Percentiles rank a stretch among this genome's conserved stretches.
Conservation (phyloP, 2,797 vertebrate genomes). For the Valencia hispanica region DNA sequence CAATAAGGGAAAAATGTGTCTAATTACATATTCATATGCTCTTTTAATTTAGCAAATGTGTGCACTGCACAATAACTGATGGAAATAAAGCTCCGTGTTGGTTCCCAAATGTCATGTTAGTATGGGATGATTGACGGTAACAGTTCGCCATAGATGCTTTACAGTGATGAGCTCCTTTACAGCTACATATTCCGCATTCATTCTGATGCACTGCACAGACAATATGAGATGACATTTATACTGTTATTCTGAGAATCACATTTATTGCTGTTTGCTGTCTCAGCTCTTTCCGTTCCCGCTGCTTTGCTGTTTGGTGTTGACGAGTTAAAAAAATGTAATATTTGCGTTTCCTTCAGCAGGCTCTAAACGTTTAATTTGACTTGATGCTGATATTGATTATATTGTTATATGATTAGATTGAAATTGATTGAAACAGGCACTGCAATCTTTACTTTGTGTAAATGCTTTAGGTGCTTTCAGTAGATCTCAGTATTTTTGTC, state of each 20-base stretch:
- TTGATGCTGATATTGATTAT: background rate
- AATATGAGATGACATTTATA: conserved; percentile 1
- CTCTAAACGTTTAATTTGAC: background rate
- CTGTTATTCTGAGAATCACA: background rate
- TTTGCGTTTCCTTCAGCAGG: too few relatives aligned
- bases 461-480: background rate
- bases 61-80: background rate
- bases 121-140: background rate
- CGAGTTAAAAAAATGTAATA: too few relatives aligned
- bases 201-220: background rate
- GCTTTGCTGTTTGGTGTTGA: background rate
- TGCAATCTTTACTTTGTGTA: background rate
- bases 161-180: conserved; percentile 1
- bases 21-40: background rate
- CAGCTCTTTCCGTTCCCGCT: background rate
- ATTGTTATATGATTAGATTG: background rate
- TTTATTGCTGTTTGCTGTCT: background rate
- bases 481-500: background rate
- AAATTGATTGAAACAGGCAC: background rate
- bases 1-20: background rate
- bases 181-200: background rate
- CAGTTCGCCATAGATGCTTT: background rate
- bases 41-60: background rate
- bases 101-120: background rate
- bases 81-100: background rate